Evolutionary conservation across 2,797 vertebrate genomes (phyloP), one percentile per base, ranked within the genome.

Genomic region (Amazonetta brasiliensis): DNA sequence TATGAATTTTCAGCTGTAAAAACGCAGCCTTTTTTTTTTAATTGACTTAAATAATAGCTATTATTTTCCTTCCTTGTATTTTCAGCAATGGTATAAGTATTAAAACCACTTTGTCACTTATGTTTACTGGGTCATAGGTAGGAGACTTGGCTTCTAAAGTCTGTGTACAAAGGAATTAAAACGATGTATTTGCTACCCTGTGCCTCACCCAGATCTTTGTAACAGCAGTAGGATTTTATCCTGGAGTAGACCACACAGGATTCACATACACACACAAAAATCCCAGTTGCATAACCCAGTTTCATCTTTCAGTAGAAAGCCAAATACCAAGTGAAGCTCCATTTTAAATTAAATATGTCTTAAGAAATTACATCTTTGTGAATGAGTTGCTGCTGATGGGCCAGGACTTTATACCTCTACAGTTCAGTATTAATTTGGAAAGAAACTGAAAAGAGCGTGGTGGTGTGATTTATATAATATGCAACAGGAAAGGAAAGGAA

Each of bases 321-420:
- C 55, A 77, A 87, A 75, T 22, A 60, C 5, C 59, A 84, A 90
- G 79, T 30, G 7, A 76, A 92, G 79, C 1, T 88, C 35, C 1
- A 18, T 76, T 91, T 84, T 17, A 88, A 58, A 87, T 78, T 35
- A 89, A 83, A 52, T 44, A 11, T 2, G 39, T 46, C 20, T 83
- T 60, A 64, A 64, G 46, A 90, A 91, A 41, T 28, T 37, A 37
- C 20, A 84, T 11, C 3, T 74, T 63, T 83, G 35, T 59, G 35
- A 82, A 67, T 71, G 1, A 41, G 39, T 69, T 79, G 12, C 9
- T 41, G 0, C 11, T 41, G 0, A 1, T 18, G 15, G 52, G 35
- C 4, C 33, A 62, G 20, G 11, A 60, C 13, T 85, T 48, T 33
- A 13, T 56, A 85, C 8, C 7, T 72, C 30, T 28, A 28, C 8